Evolutionary conservation across 2,113 vertebrate genomes (phyloP), one percentile per base, ranked within the genome.

Genomic region (Larimichthys polyactis): DNA sequence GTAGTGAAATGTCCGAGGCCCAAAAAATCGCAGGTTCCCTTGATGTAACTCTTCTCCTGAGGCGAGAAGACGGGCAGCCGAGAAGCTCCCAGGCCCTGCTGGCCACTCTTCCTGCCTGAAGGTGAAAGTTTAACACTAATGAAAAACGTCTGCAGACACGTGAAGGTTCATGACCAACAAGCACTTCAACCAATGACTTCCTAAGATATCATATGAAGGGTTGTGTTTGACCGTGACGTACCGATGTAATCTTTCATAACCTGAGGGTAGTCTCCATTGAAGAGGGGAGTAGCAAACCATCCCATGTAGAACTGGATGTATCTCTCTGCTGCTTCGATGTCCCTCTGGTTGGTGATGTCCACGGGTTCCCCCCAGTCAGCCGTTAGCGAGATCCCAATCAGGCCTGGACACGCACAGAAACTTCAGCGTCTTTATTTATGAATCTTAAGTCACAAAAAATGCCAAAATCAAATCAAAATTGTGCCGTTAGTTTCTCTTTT

Each of bases 231-330:
- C 16, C 0, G 0, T 1, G 9, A 86, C 96, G 88, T 94, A 96
- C 97, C 96, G 17, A 98, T 83, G 1, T 94, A 95, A 29, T 97
- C 96, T 77, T 98, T 98, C 97, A 98, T 98, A 22, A 96, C 94
- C 83, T 97, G 96, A 4, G 97, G 97, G 79, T 98, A 98, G 91
- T 98, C 97, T 71, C 97, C 97, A 8, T 90, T 93, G 68, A 95
- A 99, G 83, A 98, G 89, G 0, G 97, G 97, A 4, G 96, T 95
- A 46, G 97, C 97, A 82, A 98, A 98, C 97, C 97, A 98, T 58
- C 97, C 97, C 87, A 98, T 54, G 82, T 96, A 96, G 92, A 99
- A 98, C 78, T 98, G 96, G 10, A 98, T 92, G 68, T 96, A 97
- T 89, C 97, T 91, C 68, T 99, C 96, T 0, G 97, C 97, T 22